Percentiles rank a stretch among this genome's conserved stretches.
Conservation (phyloP, 2,797 vertebrate genomes). For the Vespertilio murinus region DNA sequence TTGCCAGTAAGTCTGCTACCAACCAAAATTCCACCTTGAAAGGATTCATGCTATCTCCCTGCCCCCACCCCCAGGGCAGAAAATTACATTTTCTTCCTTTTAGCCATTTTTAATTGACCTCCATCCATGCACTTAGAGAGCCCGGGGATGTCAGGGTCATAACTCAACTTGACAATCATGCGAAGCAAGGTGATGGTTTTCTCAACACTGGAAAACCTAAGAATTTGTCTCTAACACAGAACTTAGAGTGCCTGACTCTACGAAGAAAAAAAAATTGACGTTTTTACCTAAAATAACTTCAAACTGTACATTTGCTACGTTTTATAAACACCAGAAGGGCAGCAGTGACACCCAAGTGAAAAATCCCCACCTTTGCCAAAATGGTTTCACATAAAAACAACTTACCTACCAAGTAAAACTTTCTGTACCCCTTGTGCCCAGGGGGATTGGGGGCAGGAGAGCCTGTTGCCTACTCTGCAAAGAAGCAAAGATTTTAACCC, state of each 20-base stretch:
- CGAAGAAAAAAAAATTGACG: background rate
- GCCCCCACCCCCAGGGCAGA: background rate
- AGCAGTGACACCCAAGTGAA: constrained; percentile 73
- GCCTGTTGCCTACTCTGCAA: background rate
- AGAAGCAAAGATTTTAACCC: constrained; percentile 42
- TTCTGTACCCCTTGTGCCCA: constrained; percentile 53
- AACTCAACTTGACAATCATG: constrained; percentile 52
- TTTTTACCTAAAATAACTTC: constrained; percentile 45
- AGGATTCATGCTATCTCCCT: background rate
- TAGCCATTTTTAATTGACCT: constrained; percentile 22
- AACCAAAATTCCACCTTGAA: background rate
- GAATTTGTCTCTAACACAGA: constrained; percentile 46
- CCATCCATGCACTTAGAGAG: background rate
- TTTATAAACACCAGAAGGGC: constrained; percentile 62
- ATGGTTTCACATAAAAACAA: constrained; percentile 70
- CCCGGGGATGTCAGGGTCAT: background rate
- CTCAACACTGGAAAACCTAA: constrained; percentile 37
- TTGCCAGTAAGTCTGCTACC: background rate
- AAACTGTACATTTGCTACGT: constrained; percentile 59
- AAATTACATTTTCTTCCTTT: background rate
- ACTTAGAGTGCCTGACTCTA: background rate
- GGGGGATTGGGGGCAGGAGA: constrained; percentile 39
- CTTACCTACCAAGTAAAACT: constrained; percentile 60
- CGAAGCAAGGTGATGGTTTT: constrained; percentile 51
- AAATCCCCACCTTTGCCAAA: constrained; percentile 68